These are phyloP conservation scores for Amiota minor DNA, from an alignment of 2,888 invertebrate species.

Conservation along the genomic window DNA sequence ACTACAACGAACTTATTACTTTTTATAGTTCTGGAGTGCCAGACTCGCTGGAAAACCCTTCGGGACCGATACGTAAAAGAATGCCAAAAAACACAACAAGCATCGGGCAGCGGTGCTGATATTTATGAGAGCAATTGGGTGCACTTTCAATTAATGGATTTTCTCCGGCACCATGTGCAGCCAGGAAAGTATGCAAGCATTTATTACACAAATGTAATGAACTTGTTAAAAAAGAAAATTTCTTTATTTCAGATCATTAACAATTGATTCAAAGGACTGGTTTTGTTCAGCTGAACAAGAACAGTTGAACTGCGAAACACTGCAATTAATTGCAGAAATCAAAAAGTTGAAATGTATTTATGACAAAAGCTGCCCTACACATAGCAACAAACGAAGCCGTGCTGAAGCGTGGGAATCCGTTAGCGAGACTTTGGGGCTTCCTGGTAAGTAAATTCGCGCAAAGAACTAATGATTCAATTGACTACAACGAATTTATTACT, in stretches of 20 bases:
- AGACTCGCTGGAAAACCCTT: neutral
- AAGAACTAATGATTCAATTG: neutral
- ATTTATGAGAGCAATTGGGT: neutral
- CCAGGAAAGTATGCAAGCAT: neutral
- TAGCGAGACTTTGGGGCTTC: neutral
- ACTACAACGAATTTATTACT: neutral
- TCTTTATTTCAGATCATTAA: neutral
- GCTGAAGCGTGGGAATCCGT: neutral
- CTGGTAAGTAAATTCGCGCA: neutral
- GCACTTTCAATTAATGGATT: neutral
- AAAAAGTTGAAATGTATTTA: neutral
- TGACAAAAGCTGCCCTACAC: neutral
- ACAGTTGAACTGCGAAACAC: too few species aligned
- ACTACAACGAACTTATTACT: neutral
- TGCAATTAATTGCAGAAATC: neutral
- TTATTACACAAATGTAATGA: slow-evolving; percentile 1
- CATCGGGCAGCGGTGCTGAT: neutral
- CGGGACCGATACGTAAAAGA: neutral
- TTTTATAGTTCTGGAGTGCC: neutral
- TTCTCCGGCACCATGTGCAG: neutral
- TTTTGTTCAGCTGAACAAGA: too few species aligned
- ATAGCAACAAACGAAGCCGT: neutral
- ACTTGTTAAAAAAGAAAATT: neutral
- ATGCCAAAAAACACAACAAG: neutral
- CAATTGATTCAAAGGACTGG: neutral